A percentile compares a stretch with the other conserved stretches of the same genome.
Evolutionary conservation across 2,113 vertebrate species (phyloP).

Genomic region (Uria lomvia): DNA sequence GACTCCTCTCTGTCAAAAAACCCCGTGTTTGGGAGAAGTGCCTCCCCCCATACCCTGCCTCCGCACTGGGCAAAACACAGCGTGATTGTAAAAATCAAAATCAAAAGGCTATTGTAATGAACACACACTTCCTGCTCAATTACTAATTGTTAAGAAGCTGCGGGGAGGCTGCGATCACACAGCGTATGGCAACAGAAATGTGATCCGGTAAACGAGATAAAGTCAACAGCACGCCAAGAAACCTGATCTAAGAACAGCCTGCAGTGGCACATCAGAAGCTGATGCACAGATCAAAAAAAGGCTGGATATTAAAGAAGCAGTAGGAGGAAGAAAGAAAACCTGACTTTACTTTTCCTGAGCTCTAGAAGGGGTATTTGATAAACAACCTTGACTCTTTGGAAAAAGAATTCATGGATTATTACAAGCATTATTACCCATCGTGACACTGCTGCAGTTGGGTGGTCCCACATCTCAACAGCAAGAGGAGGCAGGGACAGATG

Average conservation of each 20-base stretch:
- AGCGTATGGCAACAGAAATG: slow-evolving; percentile 65
- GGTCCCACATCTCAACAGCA: not conserved
- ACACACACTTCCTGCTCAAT: slow-evolving; percentile 77
- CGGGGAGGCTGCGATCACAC: slow-evolving; percentile 75
- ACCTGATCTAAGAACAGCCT: slow-evolving; percentile 35
- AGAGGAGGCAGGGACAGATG: not conserved
- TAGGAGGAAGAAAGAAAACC: not conserved
- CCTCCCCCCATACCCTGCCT: slow-evolving; percentile 55
- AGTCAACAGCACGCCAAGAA: slow-evolving; percentile 46
- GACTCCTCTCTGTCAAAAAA: slow-evolving; percentile 76
- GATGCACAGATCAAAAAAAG: not conserved
- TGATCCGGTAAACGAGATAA: slow-evolving; percentile 72
- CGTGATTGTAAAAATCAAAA: slow-evolving; percentile 71
- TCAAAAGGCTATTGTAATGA: slow-evolving; percentile 78
- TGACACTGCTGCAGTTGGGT: accelerated
- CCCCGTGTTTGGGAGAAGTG: slow-evolving; percentile 75
- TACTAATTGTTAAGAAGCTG: slow-evolving; percentile 77
- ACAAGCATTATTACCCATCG: not conserved
- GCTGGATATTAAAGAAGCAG: not conserved
- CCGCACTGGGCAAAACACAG: slow-evolving; percentile 62
- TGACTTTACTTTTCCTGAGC: not conserved
- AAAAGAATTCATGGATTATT: not conserved
- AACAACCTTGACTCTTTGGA: not conserved
- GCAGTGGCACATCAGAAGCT: not conserved
- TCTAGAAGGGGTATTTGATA: not conserved